Evolutionary conservation across 2,113 vertebrate species (phyloP).

Genomic region (Ramphastos sulfuratus): DNA sequence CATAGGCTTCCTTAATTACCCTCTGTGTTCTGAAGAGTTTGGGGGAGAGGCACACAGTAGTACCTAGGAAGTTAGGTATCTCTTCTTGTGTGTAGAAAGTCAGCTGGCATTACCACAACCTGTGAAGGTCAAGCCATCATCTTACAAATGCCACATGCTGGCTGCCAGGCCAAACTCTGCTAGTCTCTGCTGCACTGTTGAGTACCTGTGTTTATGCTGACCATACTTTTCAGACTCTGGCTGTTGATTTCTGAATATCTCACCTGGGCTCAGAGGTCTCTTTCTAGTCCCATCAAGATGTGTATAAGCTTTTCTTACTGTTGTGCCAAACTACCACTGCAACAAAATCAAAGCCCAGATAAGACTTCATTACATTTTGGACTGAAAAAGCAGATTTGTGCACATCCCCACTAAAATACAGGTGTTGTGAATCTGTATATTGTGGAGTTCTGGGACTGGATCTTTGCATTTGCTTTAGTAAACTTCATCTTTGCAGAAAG

Average conservation of each 20-base stretch:
- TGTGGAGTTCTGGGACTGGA: neutral
- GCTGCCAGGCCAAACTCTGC: neutral
- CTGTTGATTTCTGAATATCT: neutral
- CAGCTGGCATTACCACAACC: neutral
- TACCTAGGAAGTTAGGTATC: neutral
- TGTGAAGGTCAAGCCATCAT: neutral
- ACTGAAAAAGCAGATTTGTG: neutral
- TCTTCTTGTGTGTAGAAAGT: neutral
- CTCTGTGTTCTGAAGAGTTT: neutral
- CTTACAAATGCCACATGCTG: rapidly evolving
- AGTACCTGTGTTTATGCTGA: neutral
- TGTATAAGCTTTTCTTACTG: neutral
- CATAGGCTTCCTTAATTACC: neutral
- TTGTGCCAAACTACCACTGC: neutral
- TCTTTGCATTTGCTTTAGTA: neutral
- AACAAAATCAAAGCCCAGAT: neutral
- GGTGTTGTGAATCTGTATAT: neutral
- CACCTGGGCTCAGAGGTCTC: neutral
- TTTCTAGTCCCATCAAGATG: neutral
- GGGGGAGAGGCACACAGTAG: neutral
- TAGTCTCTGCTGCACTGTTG: neutral
- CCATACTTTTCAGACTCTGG: neutral
- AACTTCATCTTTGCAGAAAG: neutral
- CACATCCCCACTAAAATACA: neutral
- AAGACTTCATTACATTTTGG: neutral